These are phyloP conservation scores for Pedetes capensis DNA, from an alignment of 2,113 vertebrate species.

Conservation along the genomic window DNA sequence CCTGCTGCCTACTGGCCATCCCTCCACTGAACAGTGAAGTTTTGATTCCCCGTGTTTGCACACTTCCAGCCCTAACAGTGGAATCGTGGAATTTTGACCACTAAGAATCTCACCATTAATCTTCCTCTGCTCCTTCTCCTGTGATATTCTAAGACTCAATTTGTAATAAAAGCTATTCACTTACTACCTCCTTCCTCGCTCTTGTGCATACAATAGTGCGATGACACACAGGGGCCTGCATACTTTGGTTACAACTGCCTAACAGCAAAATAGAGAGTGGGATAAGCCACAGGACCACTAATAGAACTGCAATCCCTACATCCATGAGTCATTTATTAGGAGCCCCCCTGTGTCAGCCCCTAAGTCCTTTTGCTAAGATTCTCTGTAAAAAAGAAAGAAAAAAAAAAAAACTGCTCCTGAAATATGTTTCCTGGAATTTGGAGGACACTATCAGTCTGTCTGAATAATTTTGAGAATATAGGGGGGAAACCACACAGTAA, in stretches of 20 bases:
- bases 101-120: neutral
- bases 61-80: neutral
- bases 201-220: neutral
- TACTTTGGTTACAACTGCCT: neutral
- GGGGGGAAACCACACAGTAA: neutral
- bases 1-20: neutral
- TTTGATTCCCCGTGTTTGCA: neutral
- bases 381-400: too few species aligned
- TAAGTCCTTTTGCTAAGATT: neutral
- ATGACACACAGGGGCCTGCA: neutral
- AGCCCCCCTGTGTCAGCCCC: neutral
- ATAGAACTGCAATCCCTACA: neutral
- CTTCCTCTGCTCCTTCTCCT: neutral
- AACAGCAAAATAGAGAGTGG: neutral
- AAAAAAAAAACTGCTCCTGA: neutral
- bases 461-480: neutral
- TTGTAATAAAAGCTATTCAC: neutral
- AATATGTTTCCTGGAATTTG: neutral
- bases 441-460: neutral
- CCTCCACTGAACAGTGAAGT: neutral
- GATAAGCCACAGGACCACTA: neutral
- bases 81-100: neutral
- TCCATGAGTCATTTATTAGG: neutral
- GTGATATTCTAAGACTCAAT: neutral
- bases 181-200: neutral